A percentile compares a stretch with the other conserved stretches of the same genome.
These are phyloP conservation scores for Hipposideros larvatus DNA, from an alignment of 2,797 vertebrate genomes.

Conservation along the genomic window DNA sequence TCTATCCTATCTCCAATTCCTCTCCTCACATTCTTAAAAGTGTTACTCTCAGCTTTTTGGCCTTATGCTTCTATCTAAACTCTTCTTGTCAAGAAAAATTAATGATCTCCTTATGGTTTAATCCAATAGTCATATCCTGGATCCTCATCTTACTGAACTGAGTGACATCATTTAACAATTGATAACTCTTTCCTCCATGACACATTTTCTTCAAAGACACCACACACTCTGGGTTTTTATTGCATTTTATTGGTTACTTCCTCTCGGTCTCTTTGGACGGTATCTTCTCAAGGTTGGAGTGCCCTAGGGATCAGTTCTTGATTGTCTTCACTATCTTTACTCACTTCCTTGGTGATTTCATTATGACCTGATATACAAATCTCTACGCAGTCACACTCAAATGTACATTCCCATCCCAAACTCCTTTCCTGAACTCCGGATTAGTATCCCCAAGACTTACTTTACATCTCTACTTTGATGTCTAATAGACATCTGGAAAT, in stretches of 20 bases:
- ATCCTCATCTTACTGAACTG: background rate
- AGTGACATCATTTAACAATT: background rate
- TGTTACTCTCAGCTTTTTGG: background rate
- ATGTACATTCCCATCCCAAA: background rate
- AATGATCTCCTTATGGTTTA: background rate
- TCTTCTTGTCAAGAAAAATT: background rate
- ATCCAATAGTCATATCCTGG: background rate
- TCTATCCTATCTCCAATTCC: background rate
- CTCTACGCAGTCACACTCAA: background rate
- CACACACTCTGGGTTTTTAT: background rate
- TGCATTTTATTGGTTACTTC: background rate
- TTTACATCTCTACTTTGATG: background rate
- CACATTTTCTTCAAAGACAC: background rate
- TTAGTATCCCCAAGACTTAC: background rate
- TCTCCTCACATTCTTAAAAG: conserved; percentile 9
- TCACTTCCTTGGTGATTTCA: background rate
- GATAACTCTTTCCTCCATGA: background rate
- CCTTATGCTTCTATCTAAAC: background rate
- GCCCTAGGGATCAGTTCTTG: background rate
- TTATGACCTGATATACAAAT: background rate
- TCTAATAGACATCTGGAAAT: background rate
- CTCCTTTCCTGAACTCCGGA: background rate
- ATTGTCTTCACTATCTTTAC: background rate
- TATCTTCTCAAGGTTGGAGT: background rate
- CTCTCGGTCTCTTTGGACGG: background rate